Evolutionary conservation across 1,140 invertebrate genomes (phyloP), one percentile per base, ranked within the genome.

Genomic region (Diachasma alloeum): DNA sequence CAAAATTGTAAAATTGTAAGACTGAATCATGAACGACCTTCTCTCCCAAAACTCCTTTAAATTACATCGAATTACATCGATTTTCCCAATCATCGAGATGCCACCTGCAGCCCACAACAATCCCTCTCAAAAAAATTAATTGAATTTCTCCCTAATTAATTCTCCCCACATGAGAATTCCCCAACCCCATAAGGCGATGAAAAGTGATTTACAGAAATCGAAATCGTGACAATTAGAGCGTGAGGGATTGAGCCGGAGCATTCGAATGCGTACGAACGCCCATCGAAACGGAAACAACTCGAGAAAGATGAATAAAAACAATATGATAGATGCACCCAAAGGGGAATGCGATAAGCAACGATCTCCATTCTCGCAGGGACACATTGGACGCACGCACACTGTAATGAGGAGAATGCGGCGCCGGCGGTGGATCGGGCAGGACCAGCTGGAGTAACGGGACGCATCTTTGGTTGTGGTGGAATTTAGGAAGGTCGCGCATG

Each of bases 371-470:
- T 8, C 22, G 4, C 39, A 69, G 13, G 36, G 36, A 19, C 67
- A 69, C 67, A 13, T 24, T 37, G 13, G 36, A 24, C n/a, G 13
- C 9, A 46, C 44, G 44, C 69, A 72, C 42, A 48, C 24, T 26
- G 17, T 63, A 63, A 73, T 63, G 42, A 59, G 31, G 22, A 1
- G 19, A 2, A 59, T 59, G 6, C 53, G 53, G 53, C 53, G 53
- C 53, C 53, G 53, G 10, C 19, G 53, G 53, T 59, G 13, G 24
- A n/a, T 8, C 13, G 15, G 8, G 6, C 15, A 42, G 68, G 74
- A 63, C 13, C 81, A 81, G 80, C 80, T 83, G 79, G 83, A 83
- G 79, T 85, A 85, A 85, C 83, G 84, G 84, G 77, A 81, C 73
- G 78, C 74, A 31, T 26, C 59, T 66, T 68, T n/a, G 9, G 13